phyloP scores from a whole-genome alignment of 2,797 vertebrate genomes.

The Hipposideros larvatus region DNA sequence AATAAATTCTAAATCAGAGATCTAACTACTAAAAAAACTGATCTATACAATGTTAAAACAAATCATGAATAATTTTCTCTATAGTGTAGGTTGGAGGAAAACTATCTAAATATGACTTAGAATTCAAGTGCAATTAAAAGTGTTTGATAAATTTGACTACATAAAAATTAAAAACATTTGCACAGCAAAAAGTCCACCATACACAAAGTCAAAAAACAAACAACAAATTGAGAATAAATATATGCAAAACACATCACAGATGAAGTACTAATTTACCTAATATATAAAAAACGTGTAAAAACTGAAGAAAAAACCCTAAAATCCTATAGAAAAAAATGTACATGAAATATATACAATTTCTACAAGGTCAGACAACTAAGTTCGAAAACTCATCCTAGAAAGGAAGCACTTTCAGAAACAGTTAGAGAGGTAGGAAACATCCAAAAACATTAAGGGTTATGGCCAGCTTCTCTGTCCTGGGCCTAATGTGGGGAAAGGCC shows the following conservation, averaged over 20 bases:
- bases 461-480: not conserved
- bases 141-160: not conserved
- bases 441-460: not conserved
- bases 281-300: conserved; percentile 12
- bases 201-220: conserved; percentile 10
- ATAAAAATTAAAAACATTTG: conserved; percentile 44
- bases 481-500: not conserved
- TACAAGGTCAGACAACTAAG: too few species aligned
- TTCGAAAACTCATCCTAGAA: too few species aligned
- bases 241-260: not conserved
- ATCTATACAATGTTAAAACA: not conserved
- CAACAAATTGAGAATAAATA: not conserved
- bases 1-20: conserved; percentile 25
- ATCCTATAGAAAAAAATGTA: not conserved
- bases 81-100: not conserved
- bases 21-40: not conserved
- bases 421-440: not conserved
- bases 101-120: not conserved
- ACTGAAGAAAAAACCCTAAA: not conserved
- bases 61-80: not conserved
- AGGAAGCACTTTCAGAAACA: conserved; percentile 11
- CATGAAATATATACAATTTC: not conserved
- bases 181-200: not conserved
- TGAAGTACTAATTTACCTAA: conserved; percentile 14
- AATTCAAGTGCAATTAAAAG: not conserved